phyloP scores from a whole-genome alignment of 2,888 invertebrate genomes.

The Mesoligia furuncula region DNA sequence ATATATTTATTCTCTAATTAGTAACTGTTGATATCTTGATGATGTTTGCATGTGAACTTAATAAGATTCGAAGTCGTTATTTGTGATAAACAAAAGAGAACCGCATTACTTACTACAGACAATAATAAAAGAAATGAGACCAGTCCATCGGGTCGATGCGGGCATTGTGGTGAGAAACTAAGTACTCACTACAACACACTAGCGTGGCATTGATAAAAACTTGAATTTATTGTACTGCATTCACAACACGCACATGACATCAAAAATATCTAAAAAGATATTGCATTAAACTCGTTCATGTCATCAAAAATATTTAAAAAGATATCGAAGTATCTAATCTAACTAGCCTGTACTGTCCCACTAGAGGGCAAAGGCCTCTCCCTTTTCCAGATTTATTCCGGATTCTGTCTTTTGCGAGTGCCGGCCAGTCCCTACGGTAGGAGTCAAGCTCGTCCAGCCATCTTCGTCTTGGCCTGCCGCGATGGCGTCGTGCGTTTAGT shows the following conservation, averaged over 20 bases:
- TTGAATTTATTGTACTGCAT: slow-evolving; percentile 32
- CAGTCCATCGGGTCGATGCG: slow-evolving; percentile 71
- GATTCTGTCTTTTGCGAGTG: too few species aligned
- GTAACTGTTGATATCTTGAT: slow-evolving; percentile 12
- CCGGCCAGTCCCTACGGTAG: too few species aligned
- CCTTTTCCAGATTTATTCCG: too few species aligned
- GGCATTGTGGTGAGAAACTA: slow-evolving; percentile 73
- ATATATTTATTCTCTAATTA: slow-evolving; percentile 35
- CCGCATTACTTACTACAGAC: slow-evolving; percentile 62
- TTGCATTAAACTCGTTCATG: not conserved
- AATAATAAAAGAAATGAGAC: slow-evolving; percentile 74
- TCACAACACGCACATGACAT: not conserved
- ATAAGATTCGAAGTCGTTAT: slow-evolving; percentile 42
- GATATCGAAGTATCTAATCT: too few species aligned
- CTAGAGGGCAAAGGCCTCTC: too few species aligned
- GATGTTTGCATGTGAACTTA: slow-evolving; percentile 13
- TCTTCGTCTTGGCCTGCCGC: too few species aligned
- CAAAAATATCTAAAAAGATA: not conserved
- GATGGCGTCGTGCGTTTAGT: too few species aligned
- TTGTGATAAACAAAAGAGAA: slow-evolving; percentile 66
- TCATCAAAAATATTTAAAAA: slow-evolving; percentile 1
- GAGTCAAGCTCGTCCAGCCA: too few species aligned
- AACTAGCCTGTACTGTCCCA: too few species aligned
- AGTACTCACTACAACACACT: slow-evolving; percentile 36
- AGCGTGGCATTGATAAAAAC: slow-evolving; percentile 23